Percentiles rank a stretch among this genome's conserved stretches.
Evolutionary conservation across 2,888 invertebrate genomes (phyloP).

Genomic region (Elaeidobius kamerunicus): DNA sequence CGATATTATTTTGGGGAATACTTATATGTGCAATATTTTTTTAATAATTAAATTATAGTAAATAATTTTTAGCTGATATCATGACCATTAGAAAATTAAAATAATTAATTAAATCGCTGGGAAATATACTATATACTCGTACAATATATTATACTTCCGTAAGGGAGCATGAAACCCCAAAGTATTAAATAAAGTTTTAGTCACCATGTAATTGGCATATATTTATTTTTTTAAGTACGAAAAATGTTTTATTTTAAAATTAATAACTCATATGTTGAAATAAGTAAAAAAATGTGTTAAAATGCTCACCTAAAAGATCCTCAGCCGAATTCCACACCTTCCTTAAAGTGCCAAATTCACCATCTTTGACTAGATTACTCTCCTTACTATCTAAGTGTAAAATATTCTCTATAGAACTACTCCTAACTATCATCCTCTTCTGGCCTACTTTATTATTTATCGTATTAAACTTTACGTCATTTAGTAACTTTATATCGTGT

Average conservation of each 20-base stretch:
- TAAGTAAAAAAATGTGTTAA: neutral
- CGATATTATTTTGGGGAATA: neutral
- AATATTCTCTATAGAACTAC: slow-evolving; percentile 42
- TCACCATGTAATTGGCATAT: too few species aligned
- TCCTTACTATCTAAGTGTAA: slow-evolving; percentile 37
- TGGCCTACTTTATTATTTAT: slow-evolving; percentile 34
- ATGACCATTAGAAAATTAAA: too few species aligned
- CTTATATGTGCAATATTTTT: too few species aligned
- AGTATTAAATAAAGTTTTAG: too few species aligned
- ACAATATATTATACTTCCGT: too few species aligned
- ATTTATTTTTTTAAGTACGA: too few species aligned
- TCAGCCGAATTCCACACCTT: slow-evolving; percentile 50
- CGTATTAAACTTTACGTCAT: slow-evolving; percentile 35
- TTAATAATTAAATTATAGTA: too few species aligned
- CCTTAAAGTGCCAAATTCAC: slow-evolving; percentile 35
- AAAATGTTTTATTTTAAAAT: neutral
- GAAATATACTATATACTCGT: too few species aligned
- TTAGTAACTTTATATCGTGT: slow-evolving; percentile 30
- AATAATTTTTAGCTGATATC: too few species aligned
- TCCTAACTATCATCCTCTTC: slow-evolving; percentile 35
- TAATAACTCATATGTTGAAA: neutral
- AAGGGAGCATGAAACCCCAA: too few species aligned
- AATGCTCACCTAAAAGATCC: slow-evolving; percentile 40
- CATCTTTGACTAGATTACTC: slow-evolving; percentile 36
- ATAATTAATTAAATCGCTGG: too few species aligned